Evolutionary conservation across 2,113 vertebrate species (phyloP).

Genomic region (Potamarius usumacintae): DNA sequence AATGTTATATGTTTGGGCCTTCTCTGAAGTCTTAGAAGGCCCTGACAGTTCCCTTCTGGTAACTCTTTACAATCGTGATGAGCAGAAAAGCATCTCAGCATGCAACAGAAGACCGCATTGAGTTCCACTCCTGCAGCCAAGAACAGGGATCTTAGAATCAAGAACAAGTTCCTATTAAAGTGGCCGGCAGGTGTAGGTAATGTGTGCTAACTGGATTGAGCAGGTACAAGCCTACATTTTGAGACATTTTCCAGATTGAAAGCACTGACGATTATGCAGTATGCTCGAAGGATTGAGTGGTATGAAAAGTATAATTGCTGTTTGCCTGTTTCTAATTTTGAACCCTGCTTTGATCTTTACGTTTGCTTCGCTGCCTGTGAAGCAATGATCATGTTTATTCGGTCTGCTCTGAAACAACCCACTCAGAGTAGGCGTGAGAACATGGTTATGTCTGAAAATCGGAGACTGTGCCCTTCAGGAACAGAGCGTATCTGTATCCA

Average conservation of each 20-base stretch:
- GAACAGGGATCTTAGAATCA: no score
- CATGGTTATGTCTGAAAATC: conserved; percentile 39
- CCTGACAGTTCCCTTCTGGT: no score
- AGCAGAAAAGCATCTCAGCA: no score
- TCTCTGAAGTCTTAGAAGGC: no score
- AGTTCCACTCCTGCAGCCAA: no score
- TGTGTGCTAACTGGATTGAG: neutral
- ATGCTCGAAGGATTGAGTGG: conserved; percentile 8
- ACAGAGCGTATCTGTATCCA: conserved; percentile 23
- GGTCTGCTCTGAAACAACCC: conserved; percentile 32
- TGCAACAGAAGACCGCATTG: no score
- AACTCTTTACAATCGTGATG: no score
- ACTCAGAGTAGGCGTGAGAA: conserved; percentile 50
- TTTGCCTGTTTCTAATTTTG: conserved; percentile 33
- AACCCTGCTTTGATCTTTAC: conserved; percentile 34
- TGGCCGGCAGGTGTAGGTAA: neutral
- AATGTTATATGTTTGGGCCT: no score
- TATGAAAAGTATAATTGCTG: conserved; percentile 31
- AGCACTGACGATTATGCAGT: conserved; percentile 15
- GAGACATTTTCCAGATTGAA: conserved; percentile 4
- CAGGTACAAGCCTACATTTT: neutral
- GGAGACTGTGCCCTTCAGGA: conserved; percentile 38
- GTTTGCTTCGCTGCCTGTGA: neutral
- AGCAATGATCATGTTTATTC: conserved; percentile 53
- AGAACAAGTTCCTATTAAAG: no score